Evolutionary conservation across 2,888 invertebrate genomes (phyloP).

Genomic region (Eupithecia dodoneata): DNA sequence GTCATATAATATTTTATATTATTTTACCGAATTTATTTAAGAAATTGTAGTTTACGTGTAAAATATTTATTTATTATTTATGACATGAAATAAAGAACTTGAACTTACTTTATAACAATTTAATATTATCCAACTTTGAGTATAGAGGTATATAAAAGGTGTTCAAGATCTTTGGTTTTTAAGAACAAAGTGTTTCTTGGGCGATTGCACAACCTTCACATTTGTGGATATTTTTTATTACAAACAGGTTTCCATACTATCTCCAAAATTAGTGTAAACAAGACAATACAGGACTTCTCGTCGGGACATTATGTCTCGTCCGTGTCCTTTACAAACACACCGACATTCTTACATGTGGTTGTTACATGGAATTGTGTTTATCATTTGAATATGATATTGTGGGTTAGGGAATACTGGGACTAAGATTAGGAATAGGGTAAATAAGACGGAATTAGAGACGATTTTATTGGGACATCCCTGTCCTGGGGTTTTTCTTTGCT

Average conservation of each 20-base stretch:
- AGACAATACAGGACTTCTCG: neutral
- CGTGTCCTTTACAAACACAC: conserved; percentile 5
- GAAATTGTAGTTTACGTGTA: too few relatives aligned
- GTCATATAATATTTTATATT: too few relatives aligned
- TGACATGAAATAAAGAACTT: too few relatives aligned
- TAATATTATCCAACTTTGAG: too few relatives aligned
- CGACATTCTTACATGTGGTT: neutral
- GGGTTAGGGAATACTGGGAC: neutral
- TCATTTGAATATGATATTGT: conserved; percentile 9
- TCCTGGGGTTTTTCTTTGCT: neutral
- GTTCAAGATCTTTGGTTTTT: too few relatives aligned
- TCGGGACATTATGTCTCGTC: neutral
- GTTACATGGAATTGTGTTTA: neutral
- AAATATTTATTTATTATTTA: too few relatives aligned
- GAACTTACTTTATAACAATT: too few relatives aligned
- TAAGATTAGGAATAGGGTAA: neutral
- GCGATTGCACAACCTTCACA: too few relatives aligned
- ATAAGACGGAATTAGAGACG: neutral
- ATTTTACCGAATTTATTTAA: too few relatives aligned
- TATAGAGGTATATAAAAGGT: too few relatives aligned
- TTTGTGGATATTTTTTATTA: too few relatives aligned
- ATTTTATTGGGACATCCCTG: neutral
- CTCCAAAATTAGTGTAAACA: neutral
- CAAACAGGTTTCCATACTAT: too few relatives aligned
- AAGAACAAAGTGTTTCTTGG: neutral